phyloP scores from a whole-genome alignment of 2,113 vertebrate genomes.

The Corythornis cristatus region DNA sequence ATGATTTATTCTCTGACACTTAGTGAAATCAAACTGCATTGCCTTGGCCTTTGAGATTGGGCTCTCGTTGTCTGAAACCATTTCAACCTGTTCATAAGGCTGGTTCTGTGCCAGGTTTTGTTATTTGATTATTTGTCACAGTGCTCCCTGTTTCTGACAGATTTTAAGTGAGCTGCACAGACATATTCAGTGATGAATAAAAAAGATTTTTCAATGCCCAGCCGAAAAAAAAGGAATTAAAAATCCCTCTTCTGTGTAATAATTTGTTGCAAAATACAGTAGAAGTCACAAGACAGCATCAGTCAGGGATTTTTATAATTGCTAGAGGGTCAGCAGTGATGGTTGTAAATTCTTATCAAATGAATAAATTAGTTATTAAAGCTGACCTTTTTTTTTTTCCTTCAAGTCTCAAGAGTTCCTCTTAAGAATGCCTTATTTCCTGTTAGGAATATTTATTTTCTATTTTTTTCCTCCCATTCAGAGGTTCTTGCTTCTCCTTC shows the following conservation, averaged over 20 bases:
- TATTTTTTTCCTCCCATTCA: neutral
- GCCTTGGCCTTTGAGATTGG: neutral
- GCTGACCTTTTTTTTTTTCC: neutral
- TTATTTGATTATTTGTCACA: neutral
- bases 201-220: neutral
- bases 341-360: neutral
- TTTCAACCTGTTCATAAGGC: neutral
- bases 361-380: constrained; percentile 28
- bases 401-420: neutral
- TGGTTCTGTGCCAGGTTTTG: neutral
- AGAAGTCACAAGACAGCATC: neutral
- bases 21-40: neutral
- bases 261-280: neutral
- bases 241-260: neutral
- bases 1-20: neutral
- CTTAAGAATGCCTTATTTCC: neutral
- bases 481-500: neutral
- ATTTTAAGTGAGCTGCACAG: neutral
- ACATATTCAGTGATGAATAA: too few species aligned
- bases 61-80: neutral
- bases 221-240: neutral
- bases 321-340: neutral
- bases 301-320: neutral
- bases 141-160: neutral
- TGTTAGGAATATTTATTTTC: neutral